These are phyloP conservation scores for Tachina lurida DNA, from an alignment of 2,888 invertebrate genomes.

Conservation along the genomic window DNA sequence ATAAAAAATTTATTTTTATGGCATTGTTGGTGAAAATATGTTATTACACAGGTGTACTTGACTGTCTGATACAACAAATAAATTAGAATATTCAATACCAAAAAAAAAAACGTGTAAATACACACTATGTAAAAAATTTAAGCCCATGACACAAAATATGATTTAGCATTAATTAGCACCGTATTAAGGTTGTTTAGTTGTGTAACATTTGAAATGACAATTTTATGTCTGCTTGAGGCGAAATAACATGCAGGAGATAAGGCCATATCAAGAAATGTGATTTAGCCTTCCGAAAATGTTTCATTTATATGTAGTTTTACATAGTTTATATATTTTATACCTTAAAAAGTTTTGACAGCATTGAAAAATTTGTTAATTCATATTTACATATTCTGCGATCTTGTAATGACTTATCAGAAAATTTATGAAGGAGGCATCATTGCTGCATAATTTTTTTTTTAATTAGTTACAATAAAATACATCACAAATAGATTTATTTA, in stretches of 20 bases:
- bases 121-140: neutral
- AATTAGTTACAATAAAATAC: no score
- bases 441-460: neutral
- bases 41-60: constrained; percentile 65
- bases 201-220: neutral
- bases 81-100: neutral
- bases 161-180: constrained; percentile 43
- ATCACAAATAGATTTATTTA: no score
- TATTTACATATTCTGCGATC: neutral
- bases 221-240: neutral
- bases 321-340: neutral
- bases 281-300: neutral
- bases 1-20: constrained; percentile 78
- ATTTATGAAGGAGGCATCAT: neutral
- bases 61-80: neutral
- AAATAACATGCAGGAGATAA: neutral
- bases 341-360: neutral
- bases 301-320: no score
- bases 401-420: neutral
- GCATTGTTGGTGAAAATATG: constrained; percentile 76
- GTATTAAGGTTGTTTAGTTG: constrained; percentile 29
- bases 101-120: neutral
- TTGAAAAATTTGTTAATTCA: neutral
- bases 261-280: neutral
- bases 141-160: constrained; percentile 31